These are phyloP conservation scores for Onychorhynchus coronatus DNA, from an alignment of 2,113 vertebrate species.

Conservation along the genomic window DNA sequence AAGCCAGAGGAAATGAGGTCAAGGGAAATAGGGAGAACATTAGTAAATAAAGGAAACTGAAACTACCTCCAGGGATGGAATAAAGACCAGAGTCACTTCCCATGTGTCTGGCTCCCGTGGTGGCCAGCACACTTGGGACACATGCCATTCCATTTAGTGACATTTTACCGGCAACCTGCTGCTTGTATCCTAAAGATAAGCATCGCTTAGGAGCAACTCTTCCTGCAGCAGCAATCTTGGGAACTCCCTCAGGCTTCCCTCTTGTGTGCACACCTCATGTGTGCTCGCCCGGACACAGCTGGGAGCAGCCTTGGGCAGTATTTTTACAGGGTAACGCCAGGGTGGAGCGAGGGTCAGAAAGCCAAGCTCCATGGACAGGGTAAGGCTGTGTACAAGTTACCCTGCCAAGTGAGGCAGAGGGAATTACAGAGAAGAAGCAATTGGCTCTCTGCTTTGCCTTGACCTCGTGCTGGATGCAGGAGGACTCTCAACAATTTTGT, in stretches of 20 bases:
- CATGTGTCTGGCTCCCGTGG: conserved; percentile 52
- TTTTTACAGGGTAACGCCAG: neutral
- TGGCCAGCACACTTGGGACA: conserved; percentile 47
- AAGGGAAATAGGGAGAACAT: conserved; percentile 68
- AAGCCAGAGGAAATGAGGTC: conserved; percentile 56
- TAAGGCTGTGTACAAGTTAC: neutral
- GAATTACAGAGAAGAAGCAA: neutral
- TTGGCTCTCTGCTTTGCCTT: neutral
- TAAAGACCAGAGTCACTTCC: conserved; percentile 66
- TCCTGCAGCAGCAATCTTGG: conserved; percentile 38
- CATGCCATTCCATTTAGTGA: conserved; percentile 46
- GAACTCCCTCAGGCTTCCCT: conserved; percentile 55
- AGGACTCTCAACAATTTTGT: neutral
- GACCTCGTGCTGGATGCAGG: neutral
- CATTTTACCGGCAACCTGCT: conserved; percentile 54
- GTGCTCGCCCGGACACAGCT: neutral
- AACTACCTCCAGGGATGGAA: conserved; percentile 63
- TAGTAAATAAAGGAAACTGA: conserved; percentile 66
- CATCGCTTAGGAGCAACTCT: conserved; percentile 36
- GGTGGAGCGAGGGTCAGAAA: neutral
- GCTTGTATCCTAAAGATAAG: conserved; percentile 64
- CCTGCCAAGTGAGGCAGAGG: conserved; percentile 36
- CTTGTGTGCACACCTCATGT: neutral
- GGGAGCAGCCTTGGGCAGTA: neutral
- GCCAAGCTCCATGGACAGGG: neutral